Evolutionary conservation across 2,113 vertebrate genomes (phyloP).

Genomic region (Sula dactylatra): DNA sequence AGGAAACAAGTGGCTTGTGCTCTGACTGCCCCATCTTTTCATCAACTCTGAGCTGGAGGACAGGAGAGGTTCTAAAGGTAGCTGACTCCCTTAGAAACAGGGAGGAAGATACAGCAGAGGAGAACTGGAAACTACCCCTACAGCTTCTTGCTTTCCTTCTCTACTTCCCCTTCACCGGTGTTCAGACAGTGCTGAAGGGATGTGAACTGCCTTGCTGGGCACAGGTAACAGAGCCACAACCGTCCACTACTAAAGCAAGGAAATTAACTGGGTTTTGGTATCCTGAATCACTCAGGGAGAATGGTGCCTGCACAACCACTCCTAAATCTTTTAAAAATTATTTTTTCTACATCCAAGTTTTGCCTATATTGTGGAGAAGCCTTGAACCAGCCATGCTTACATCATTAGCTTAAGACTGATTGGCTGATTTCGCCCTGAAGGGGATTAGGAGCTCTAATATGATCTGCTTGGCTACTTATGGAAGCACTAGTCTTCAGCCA

Average conservation of each 20-base stretch:
- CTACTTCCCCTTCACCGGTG: neutral
- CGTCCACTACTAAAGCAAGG: neutral
- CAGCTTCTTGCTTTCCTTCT: neutral
- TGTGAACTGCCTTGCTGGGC: neutral
- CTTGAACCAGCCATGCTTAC: neutral
- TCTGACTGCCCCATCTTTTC: neutral
- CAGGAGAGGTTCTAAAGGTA: neutral
- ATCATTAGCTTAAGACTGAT: neutral
- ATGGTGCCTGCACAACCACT: neutral
- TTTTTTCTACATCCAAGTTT: neutral
- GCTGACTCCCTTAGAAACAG: neutral
- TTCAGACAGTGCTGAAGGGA: neutral
- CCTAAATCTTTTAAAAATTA: neutral
- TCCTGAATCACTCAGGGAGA: neutral
- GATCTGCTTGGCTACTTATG: neutral
- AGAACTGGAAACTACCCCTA: neutral
- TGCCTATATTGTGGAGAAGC: neutral
- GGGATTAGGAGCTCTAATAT: neutral
- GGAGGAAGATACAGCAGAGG: neutral
- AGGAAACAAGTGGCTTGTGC: fast-evolving
- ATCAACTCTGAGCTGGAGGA: neutral
- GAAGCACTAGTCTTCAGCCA: neutral
- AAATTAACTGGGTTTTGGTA: neutral
- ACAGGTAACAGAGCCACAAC: neutral
- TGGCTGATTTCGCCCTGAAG: neutral